These are phyloP conservation scores for Dicaeum eximium DNA, from an alignment of 2,113 vertebrate genomes.

Conservation along the genomic window DNA sequence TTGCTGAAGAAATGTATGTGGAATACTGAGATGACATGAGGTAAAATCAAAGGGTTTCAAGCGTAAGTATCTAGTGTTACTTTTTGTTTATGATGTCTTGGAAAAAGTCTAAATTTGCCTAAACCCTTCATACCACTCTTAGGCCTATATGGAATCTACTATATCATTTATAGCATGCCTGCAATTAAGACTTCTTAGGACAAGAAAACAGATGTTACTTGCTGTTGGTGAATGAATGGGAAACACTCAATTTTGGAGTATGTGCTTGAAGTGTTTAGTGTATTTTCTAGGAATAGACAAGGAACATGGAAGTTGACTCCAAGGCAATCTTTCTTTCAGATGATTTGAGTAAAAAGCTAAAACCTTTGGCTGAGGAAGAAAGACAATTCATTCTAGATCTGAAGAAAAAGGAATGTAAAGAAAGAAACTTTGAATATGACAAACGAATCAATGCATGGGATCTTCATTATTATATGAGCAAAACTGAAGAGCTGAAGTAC, in stretches of 20 bases:
- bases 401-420: slow-evolving; percentile 87
- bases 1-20: background rate
- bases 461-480: slow-evolving; percentile 91
- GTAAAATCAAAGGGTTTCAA: background rate
- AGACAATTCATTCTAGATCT: slow-evolving; percentile 83
- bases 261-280: background rate
- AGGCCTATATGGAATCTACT: background rate
- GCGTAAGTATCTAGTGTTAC: background rate
- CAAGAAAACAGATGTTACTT: background rate
- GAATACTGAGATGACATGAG: background rate
- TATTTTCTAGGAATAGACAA: background rate
- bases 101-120: background rate
- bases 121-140: background rate
- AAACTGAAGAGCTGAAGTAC: slow-evolving; percentile 88
- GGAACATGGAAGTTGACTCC: background rate
- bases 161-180: background rate
- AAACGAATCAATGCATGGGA: slow-evolving; percentile 92
- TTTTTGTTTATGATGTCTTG: background rate
- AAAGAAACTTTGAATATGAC: slow-evolving; percentile 78
- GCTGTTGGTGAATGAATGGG: background rate
- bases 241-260: background rate
- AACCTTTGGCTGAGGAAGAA: slow-evolving; percentile 83
- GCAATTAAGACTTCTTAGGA: background rate
- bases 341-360: slow-evolving; percentile 83
- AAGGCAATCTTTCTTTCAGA: slow-evolving; percentile 67